phyloP scores from a whole-genome alignment of 64 coral and sea anemone species.

The Pocillopora damicornis region DNA sequence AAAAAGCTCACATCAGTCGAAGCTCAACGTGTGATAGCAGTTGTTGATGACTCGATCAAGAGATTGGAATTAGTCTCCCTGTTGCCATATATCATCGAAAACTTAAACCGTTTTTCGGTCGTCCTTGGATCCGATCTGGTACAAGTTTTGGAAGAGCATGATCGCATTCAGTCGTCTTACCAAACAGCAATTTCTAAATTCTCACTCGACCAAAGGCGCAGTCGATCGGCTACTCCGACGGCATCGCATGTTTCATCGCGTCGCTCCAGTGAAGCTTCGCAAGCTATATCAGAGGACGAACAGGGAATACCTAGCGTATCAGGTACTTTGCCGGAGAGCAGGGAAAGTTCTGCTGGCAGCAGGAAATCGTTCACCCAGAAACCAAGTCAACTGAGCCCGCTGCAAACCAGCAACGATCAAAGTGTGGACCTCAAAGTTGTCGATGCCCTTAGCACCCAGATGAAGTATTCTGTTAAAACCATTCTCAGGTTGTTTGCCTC shows the following conservation, averaged over 20 bases:
- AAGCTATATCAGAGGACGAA: conserved; percentile 7
- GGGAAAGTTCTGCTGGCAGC: conserved; percentile 43
- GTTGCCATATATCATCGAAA: conserved; percentile 84
- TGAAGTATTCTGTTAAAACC: conserved; percentile 74
- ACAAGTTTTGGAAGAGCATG: conserved; percentile 70
- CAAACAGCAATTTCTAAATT: conserved; percentile 80
- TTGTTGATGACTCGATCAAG: conserved; percentile 81
- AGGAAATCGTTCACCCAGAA: not conserved
- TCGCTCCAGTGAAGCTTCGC: conserved; percentile 52
- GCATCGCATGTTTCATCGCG: conserved; percentile 49
- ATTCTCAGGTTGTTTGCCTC: conserved; percentile 80
- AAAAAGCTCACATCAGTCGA: conserved; percentile 98
- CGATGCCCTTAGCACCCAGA: conserved; percentile 34
- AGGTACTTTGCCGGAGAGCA: not conserved
- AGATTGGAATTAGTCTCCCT: conserved; percentile 83
- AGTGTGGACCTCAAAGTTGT: conserved; percentile 28
- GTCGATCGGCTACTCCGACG: conserved; percentile 29
- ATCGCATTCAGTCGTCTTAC: conserved; percentile 68
- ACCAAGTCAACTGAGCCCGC: not conserved
- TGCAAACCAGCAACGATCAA: not conserved
- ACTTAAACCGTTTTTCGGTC: conserved; percentile 81
- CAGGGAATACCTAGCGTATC: not conserved
- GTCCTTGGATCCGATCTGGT: conserved; percentile 78
- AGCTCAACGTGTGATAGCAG: conserved; percentile 86
- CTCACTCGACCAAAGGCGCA: conserved; percentile 59